Percentiles rank a stretch among this genome's conserved stretches.
Conservation (phyloP, 2,797 vertebrate species). For the Epinephelus malabaricus region DNA sequence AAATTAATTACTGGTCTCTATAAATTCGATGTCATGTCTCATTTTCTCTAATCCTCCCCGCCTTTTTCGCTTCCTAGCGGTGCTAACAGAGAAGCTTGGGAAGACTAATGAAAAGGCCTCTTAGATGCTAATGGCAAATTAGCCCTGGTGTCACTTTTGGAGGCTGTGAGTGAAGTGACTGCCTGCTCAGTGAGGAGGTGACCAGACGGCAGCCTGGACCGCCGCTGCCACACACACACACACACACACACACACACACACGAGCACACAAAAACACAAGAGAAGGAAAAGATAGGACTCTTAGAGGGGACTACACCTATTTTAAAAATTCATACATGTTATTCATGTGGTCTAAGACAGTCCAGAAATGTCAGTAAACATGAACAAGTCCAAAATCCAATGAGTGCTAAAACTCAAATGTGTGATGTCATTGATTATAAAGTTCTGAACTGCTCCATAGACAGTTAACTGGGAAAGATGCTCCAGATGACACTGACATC, state of each 20-base stretch:
- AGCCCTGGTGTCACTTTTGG: constrained; percentile 81
- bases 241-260: constrained; percentile 4
- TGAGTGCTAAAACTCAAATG: no score
- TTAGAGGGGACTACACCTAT: not conserved
- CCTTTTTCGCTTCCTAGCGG: constrained; percentile 64
- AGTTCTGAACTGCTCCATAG: no score
- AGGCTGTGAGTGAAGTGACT: constrained; percentile 67
- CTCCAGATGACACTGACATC: no score
- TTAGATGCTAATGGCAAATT: constrained; percentile 87
- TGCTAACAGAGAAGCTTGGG: constrained; percentile 74
- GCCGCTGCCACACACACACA: constrained; percentile 2
- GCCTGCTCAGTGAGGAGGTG: constrained; percentile 41
- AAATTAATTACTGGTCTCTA: constrained; percentile 95
- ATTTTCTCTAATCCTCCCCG: constrained; percentile 90
- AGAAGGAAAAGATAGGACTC: constrained; percentile 14
- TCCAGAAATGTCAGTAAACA: no score
- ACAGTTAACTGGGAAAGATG: no score
- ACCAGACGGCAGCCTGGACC: constrained; percentile 44
- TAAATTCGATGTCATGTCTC: constrained; percentile 94
- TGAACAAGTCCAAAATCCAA: no score
- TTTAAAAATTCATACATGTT: no score
- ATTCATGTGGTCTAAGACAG: no score
- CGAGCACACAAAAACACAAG: not conserved
- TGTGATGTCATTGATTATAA: no score
- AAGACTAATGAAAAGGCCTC: constrained; percentile 84